phyloP scores from a whole-genome alignment of 1,140 invertebrate species.

The Calephelis nemesis region DNA sequence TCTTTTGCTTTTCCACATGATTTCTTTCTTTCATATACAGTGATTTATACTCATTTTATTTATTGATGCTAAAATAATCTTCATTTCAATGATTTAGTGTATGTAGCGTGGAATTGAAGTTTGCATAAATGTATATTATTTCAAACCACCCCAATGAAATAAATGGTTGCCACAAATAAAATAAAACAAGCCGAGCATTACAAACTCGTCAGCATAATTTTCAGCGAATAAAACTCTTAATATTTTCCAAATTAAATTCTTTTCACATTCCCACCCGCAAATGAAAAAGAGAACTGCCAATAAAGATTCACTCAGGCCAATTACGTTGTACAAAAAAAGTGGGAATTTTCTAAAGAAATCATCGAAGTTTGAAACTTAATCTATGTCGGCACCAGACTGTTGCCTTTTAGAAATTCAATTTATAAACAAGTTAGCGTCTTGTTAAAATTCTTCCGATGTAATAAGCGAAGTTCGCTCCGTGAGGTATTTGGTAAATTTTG shows the following conservation, averaged over 20 bases:
- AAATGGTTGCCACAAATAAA: not conserved
- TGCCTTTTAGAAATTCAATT: constrained; percentile 65
- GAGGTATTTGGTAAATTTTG: constrained; percentile 51
- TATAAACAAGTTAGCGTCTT: constrained; percentile 71
- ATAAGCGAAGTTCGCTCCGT: constrained; percentile 52
- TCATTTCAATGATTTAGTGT: too few relatives aligned
- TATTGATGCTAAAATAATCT: too few relatives aligned
- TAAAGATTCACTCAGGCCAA: constrained; percentile 38
- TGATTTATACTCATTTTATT: too few relatives aligned
- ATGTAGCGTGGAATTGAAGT: too few relatives aligned
- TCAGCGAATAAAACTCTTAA: constrained; percentile 17
- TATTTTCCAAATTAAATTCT: constrained; percentile 17
- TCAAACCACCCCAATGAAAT: not conserved
- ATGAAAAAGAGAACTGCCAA: constrained; percentile 32
- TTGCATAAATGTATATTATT: not conserved
- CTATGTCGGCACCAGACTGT: constrained; percentile 60
- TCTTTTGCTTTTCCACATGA: too few relatives aligned
- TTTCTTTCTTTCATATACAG: too few relatives aligned
- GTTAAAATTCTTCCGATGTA: constrained; percentile 74
- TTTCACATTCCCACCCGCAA: constrained; percentile 13
- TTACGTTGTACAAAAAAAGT: constrained; percentile 38
- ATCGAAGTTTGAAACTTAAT: constrained; percentile 72
- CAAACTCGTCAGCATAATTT: constrained; percentile 12
- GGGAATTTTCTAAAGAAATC: constrained; percentile 59
- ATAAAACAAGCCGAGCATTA: not conserved